Evolutionary conservation across 2,888 invertebrate species (phyloP), one percentile per base, ranked within the genome.

Genomic region (Ormyrus nitidulus): DNA sequence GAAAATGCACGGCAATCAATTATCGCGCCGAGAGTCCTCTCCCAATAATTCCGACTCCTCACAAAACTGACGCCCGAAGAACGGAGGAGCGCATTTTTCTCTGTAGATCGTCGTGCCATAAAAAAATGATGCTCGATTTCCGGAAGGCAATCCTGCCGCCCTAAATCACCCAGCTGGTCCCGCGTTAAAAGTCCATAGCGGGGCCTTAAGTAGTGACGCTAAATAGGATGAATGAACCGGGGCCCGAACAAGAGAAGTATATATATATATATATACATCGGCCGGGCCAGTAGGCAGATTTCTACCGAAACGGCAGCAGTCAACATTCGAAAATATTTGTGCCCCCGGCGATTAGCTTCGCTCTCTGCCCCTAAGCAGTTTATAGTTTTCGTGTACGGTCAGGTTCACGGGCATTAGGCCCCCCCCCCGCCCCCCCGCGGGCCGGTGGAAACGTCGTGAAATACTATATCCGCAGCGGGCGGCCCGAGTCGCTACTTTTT

Each of bases 291-390:
- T 49, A 59, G 51, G 34, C 34, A 34, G 34, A 34, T 34, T 34
- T 34, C 34, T 34, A 34, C 34, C n/a, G 54, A n/a, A 9, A 69
- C 34, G 34, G 34, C 34, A 34, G 34, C 34, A 34, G 34, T 34
- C 34, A 4, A 34, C 54, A 56, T 56, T n/a, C 13, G 73, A 61
- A 80, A 80, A 82, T 82, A 78, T 82, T 82, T 80, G 74, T 77
- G 53, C 64, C 68, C 49, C 75, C 78, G 34, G 3, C 78, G 80
- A 82, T 82, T 82, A 82, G 80, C 80, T 65, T 65, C 75, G 77
- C 79, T 77, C 70, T 49, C 58, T 74, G 9, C 8, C 34, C 49
- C 49, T 48, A 76, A 34, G 34, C 34, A 34, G 34, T 34, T 77
- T 71, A 71, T 71, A 34, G 51, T 48, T 19, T 49, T 68, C 11